Evolutionary conservation across 2,113 vertebrate genomes (phyloP).

Genomic region (Gorsachius goisagi): DNA sequence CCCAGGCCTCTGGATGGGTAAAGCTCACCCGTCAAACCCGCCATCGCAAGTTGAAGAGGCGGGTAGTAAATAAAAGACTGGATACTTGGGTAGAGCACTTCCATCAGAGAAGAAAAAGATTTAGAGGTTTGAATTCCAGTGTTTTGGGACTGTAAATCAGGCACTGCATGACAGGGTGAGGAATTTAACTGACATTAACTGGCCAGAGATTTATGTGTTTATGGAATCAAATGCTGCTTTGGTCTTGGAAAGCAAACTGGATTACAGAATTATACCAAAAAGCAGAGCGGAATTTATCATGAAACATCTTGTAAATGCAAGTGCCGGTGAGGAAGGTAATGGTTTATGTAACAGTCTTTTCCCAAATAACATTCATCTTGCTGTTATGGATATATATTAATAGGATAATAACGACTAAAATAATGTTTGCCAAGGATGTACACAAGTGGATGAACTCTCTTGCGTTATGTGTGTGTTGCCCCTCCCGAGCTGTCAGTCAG

Average conservation of each 20-base stretch:
- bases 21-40: neutral
- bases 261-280: neutral
- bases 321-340: neutral
- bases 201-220: conserved; percentile 15
- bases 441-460: neutral
- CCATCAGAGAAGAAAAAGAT: neutral
- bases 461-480: neutral
- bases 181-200: neutral
- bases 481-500: neutral
- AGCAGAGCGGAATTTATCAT: neutral
- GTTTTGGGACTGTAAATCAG: neutral
- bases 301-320: neutral
- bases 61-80: neutral
- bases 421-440: accelerated
- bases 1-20: neutral
- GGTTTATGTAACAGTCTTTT: neutral
- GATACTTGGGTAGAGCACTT: neutral
- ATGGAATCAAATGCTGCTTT: neutral
- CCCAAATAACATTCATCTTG: neutral
- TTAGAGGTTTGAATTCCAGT: neutral
- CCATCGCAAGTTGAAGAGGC: neutral
- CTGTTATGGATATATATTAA: neutral
- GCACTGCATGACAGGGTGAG: neutral
- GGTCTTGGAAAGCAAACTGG: conserved; percentile 9
- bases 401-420: neutral